phyloP scores from a whole-genome alignment of 2,113 vertebrate species.

The Callorhinus ursinus region DNA sequence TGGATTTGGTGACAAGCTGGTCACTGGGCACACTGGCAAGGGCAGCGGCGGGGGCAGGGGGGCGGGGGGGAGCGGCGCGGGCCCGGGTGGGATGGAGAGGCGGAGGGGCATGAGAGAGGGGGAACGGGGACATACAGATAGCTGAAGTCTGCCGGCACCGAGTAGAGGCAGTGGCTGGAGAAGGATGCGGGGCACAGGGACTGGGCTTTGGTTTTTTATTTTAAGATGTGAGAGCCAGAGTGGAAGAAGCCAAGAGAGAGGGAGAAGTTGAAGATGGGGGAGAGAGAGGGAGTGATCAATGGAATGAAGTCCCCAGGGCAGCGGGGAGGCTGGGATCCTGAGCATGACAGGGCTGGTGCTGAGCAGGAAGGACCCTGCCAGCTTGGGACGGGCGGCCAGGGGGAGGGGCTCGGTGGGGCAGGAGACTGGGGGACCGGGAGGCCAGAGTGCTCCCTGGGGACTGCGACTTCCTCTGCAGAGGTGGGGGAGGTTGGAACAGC shows the following conservation, averaged over 20 bases:
- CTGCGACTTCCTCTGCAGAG: background rate
- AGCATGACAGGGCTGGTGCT: background rate
- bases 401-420: background rate
- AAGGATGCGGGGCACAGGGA: background rate
- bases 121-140: background rate
- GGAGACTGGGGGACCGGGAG: background rate
- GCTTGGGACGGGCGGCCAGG: background rate
- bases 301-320: background rate
- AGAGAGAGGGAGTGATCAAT: background rate
- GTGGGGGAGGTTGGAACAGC: background rate
- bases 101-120: background rate
- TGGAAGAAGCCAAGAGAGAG: background rate
- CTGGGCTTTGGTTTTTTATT: background rate
- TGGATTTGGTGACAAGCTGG: conserved; percentile 48
- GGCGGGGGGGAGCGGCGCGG: background rate
- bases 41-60: background rate
- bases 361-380: background rate
- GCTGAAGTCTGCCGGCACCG: background rate
- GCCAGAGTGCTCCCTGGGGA: background rate
- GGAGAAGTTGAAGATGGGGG: background rate
- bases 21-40: conserved; percentile 30
- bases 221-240: background rate
- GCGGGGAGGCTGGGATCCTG: background rate
- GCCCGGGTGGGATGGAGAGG: background rate
- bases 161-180: background rate